Evolutionary conservation across 1,140 invertebrate genomes (phyloP).

Genomic region (Drosophila cardini): DNA sequence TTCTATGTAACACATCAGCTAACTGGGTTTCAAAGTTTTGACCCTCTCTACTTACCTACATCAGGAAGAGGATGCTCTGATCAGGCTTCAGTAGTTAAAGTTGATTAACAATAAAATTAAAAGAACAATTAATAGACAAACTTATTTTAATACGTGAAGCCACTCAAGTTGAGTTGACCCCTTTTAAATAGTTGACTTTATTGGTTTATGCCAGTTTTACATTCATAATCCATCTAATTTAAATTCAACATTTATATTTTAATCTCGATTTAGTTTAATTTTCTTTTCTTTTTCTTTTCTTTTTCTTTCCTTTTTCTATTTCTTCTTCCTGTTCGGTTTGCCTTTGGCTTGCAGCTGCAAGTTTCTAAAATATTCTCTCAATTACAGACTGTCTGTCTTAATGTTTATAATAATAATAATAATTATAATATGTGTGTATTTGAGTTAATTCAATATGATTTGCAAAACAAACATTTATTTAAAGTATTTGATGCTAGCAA

Average conservation of each 20-base stretch:
- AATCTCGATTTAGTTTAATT: constrained; percentile 1
- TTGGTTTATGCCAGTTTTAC: constrained; percentile 48
- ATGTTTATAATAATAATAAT: constrained; percentile 22
- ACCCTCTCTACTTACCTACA: too few relatives aligned
- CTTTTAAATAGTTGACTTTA: constrained; percentile 65
- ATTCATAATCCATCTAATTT: constrained; percentile 46
- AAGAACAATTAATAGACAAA: not conserved
- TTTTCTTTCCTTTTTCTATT: too few relatives aligned
- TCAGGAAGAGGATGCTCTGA: too few relatives aligned
- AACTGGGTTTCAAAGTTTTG: too few relatives aligned
- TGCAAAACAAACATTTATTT: constrained; percentile 69
- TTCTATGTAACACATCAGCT: too few relatives aligned
- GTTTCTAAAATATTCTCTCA: constrained; percentile 37
- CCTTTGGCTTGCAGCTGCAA: constrained; percentile 61
- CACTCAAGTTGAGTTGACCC: constrained; percentile 39
- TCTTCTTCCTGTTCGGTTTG: too few relatives aligned
- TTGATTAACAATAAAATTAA: not conserved
- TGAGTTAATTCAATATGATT: constrained; percentile 80
- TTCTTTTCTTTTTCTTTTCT: too few relatives aligned
- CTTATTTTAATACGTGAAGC: constrained; percentile 49
- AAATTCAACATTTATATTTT: constrained; percentile 58
- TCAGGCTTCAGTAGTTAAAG: constrained; percentile 31
- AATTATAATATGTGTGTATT: constrained; percentile 77
- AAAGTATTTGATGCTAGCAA: constrained; percentile 62
- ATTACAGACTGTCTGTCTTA: constrained; percentile 15